Evolutionary conservation across 2,888 invertebrate species (phyloP).

Genomic region (Odiellus spinosus): DNA sequence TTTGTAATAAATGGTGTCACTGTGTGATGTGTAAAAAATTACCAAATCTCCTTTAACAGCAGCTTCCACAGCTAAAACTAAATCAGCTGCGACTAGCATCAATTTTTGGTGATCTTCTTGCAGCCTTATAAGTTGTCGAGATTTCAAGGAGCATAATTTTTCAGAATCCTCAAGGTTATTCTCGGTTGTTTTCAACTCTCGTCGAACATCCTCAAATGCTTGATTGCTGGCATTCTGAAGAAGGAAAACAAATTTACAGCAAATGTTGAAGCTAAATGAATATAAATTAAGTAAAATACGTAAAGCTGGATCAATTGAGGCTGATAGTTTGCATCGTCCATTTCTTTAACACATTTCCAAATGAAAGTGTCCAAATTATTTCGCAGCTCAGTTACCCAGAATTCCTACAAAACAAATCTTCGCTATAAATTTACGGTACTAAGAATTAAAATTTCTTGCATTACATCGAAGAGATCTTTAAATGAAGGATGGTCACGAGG

Average conservation of each 20-base stretch:
- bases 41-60: conserved; percentile 39
- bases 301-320: conserved; percentile 28
- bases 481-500: conserved; percentile 39
- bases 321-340: conserved; percentile 22
- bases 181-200: conserved; percentile 12
- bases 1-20: no score
- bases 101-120: conserved; percentile 30
- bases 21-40: no score
- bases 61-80: conserved; percentile 41
- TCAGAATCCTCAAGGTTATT: conserved; percentile 14
- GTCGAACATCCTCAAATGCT: conserved; percentile 5
- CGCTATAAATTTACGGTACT: background rate
- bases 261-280: no score
- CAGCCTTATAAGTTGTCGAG: conserved; percentile 18
- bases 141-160: conserved; percentile 9
- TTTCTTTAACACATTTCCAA: conserved; percentile 6
- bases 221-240: no score
- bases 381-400: conserved; percentile 29
- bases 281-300: conserved; percentile 15
- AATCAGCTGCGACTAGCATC: conserved; percentile 39
- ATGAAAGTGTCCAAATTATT: conserved; percentile 29
- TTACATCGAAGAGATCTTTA: conserved; percentile 35
- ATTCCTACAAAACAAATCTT: conserved; percentile 24
- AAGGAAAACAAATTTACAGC: no score
- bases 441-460: background rate